Percentiles rank a stretch among this genome's conserved stretches.
These are phyloP conservation scores for Diarsia dahlii DNA, from an alignment of 2,888 invertebrate species.

Conservation along the genomic window DNA sequence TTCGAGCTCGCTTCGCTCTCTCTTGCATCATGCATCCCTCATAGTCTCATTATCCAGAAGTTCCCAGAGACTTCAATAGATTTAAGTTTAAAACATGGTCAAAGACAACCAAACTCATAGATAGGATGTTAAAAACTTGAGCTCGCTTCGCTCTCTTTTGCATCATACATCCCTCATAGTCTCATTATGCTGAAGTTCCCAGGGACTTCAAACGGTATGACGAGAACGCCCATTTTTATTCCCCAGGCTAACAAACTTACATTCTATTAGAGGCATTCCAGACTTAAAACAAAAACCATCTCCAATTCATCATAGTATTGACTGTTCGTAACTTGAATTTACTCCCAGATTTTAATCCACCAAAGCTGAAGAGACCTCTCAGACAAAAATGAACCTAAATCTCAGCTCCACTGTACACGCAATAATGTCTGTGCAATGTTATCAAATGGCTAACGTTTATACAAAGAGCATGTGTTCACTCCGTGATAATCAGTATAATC, in stretches of 20 bases:
- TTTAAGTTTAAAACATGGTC: not conserved
- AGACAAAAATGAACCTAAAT: not conserved
- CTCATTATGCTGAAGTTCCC: not conserved
- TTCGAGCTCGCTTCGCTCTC: not conserved
- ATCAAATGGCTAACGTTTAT: constrained; percentile 36
- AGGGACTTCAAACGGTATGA: not conserved
- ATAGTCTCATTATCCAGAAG: not conserved
- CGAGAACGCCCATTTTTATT: not conserved
- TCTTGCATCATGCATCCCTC: not conserved
- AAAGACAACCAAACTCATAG: not conserved
- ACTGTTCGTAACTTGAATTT: not conserved
- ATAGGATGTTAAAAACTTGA: not conserved
- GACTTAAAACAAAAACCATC: not conserved
- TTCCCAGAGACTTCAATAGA: too few relatives aligned
- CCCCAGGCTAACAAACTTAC: not conserved
- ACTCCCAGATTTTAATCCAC: not conserved
- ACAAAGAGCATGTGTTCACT: constrained; percentile 43
- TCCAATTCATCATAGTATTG: not conserved
- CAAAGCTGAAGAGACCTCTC: not conserved
- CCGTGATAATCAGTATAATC: constrained; percentile 47
- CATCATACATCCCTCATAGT: not conserved
- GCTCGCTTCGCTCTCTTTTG: not conserved
- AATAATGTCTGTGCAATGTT: constrained; percentile 33
- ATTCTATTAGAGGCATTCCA: not conserved
- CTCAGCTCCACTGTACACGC: not conserved